These are phyloP conservation scores for Neodontobutis hainanensis DNA, from an alignment of 2,113 vertebrate species.

Conservation along the genomic window DNA sequence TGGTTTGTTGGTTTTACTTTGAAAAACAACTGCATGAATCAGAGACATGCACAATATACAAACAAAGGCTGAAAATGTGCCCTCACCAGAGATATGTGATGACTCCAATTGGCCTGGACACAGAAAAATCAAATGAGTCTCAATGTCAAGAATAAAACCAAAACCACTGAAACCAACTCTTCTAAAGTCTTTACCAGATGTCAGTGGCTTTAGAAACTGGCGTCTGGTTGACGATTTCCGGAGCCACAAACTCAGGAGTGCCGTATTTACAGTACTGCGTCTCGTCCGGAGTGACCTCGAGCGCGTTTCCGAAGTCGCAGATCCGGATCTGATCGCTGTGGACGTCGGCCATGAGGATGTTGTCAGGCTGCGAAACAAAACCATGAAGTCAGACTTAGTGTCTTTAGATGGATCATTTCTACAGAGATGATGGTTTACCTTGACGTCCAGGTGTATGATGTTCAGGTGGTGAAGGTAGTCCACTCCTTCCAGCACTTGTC, in stretches of 20 bases:
- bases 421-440: constrained; percentile 69
- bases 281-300: constrained; percentile 83
- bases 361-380: constrained; percentile 85
- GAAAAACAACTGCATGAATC: too few relatives aligned
- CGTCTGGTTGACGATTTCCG: constrained; percentile 95
- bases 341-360: constrained; percentile 89
- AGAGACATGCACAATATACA: background rate
- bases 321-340: constrained; percentile 89
- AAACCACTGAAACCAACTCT: background rate
- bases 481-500: constrained; percentile 90
- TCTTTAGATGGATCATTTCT: background rate
- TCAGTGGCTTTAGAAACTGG: constrained; percentile 91
- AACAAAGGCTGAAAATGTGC: background rate
- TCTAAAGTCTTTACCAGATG: constrained; percentile 82
- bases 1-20: too few relatives aligned
- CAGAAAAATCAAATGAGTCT: constrained; percentile 6
- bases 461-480: constrained; percentile 87
- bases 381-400: background rate
- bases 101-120: constrained; percentile 89
- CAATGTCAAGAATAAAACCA: background rate
- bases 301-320: constrained; percentile 93
- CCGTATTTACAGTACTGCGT: constrained; percentile 94
- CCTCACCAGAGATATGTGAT: constrained; percentile 93
- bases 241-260: constrained; percentile 94
- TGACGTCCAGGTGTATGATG: constrained; percentile 93